phyloP scores from a whole-genome alignment of 2,888 invertebrate genomes.

The Cyrtodaria siliqua region DNA sequence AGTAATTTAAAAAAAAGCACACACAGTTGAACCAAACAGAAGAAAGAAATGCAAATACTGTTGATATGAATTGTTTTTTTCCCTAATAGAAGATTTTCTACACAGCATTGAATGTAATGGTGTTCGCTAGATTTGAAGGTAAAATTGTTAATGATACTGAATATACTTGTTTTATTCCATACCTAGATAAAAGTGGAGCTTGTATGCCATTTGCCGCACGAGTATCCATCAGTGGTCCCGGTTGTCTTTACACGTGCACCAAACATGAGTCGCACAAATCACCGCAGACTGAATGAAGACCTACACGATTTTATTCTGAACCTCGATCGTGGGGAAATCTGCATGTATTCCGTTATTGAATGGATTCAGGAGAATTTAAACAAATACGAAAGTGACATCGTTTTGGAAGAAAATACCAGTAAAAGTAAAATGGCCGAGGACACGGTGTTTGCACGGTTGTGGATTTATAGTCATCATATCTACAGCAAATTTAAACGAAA shows the following conservation, averaged over 20 bases:
- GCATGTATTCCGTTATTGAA: conserved; percentile 90
- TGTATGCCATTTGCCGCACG: conserved; percentile 90
- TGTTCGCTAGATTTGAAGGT: too few species aligned
- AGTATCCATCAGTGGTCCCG: conserved; percentile 90
- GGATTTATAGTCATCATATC: conserved; percentile 98
- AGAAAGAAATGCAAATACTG: too few species aligned
- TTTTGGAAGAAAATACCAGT: not conserved
- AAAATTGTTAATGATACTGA: too few species aligned
- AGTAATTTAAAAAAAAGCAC: too few species aligned
- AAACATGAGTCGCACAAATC: conserved; percentile 89
- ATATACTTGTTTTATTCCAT: too few species aligned
- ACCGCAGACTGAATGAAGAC: conserved; percentile 89
- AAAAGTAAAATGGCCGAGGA: conserved; percentile 65
- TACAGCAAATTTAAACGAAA: conserved; percentile 94
- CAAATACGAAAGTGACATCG: conserved; percentile 57
- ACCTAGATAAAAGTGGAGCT: conserved; percentile 87
- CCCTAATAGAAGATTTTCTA: too few species aligned
- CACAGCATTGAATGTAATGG: too few species aligned
- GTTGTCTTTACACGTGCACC: conserved; percentile 90
- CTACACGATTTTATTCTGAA: conserved; percentile 87
- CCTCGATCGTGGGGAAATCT: conserved; percentile 90
- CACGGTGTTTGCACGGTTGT: conserved; percentile 88
- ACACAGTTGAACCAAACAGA: too few species aligned
- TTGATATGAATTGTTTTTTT: too few species aligned
- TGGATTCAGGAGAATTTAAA: conserved; percentile 90